A percentile compares a stretch with the other conserved stretches of the same genome.
phyloP scores from a whole-genome alignment of 2,888 invertebrate species.

The Strigamia crassipes region DNA sequence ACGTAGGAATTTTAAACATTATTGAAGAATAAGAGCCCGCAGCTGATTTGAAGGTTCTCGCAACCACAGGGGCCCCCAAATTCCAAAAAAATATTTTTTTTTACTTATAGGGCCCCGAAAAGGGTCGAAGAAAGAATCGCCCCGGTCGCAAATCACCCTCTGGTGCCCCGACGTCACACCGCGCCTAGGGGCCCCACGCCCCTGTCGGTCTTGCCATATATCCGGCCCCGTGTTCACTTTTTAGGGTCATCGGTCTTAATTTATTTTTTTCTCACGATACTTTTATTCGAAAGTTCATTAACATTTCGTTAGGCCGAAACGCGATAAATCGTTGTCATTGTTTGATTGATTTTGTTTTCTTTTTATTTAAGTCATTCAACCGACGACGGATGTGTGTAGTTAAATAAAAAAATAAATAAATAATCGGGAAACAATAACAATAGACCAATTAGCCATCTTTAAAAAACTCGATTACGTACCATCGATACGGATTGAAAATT shows the following conservation, averaged over 20 bases:
- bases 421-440: neutral
- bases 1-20: too few species aligned
- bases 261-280: neutral
- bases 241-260: neutral
- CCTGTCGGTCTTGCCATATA: too few species aligned
- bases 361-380: neutral
- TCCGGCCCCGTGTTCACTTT: neutral
- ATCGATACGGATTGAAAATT: constrained; percentile 56
- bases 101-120: too few species aligned
- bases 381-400: neutral
- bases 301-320: neutral
- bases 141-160: too few species aligned
- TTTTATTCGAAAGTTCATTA: constrained; percentile 22
- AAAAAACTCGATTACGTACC: constrained; percentile 53
- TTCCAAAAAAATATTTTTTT: too few species aligned
- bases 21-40: too few species aligned
- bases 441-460: neutral
- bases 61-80: too few species aligned
- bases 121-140: too few species aligned
- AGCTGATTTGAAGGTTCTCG: too few species aligned
- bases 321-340: neutral
- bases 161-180: too few species aligned
- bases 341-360: neutral
- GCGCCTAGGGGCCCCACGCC: too few species aligned
- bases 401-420: neutral